These are phyloP conservation scores for Phaethornis superciliosus DNA, from an alignment of 2,113 vertebrate genomes.

Conservation along the genomic window DNA sequence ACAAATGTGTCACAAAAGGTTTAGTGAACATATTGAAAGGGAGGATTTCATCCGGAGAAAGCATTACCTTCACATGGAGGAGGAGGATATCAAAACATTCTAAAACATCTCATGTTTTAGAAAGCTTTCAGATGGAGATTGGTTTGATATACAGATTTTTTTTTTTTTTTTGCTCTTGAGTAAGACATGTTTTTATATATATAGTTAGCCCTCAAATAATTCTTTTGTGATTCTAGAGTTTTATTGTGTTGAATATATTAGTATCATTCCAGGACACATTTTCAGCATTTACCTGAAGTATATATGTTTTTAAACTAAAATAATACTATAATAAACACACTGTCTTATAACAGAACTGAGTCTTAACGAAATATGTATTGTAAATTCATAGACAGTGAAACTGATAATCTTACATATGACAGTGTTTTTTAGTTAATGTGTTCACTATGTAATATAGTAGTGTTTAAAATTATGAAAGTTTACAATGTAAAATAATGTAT, in stretches of 20 bases:
- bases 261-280: background rate
- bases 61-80: background rate
- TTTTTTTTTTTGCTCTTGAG: background rate
- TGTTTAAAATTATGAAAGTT: background rate
- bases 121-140: background rate
- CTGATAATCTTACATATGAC: background rate
- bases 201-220: background rate
- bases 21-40: background rate
- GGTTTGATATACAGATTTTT: background rate
- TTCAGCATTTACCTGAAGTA: background rate
- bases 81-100: background rate
- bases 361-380: background rate
- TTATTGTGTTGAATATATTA: background rate
- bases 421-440: background rate
- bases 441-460: background rate
- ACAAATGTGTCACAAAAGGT: background rate
- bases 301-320: background rate
- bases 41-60: background rate
- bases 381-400: background rate
- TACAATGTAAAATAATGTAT: background rate
- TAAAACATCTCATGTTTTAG: background rate
- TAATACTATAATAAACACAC: background rate
- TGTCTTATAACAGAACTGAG: background rate
- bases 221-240: background rate
- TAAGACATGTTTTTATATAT: background rate